Evolutionary conservation across 2,113 vertebrate species (phyloP).

Genomic region (Felis chaus): DNA sequence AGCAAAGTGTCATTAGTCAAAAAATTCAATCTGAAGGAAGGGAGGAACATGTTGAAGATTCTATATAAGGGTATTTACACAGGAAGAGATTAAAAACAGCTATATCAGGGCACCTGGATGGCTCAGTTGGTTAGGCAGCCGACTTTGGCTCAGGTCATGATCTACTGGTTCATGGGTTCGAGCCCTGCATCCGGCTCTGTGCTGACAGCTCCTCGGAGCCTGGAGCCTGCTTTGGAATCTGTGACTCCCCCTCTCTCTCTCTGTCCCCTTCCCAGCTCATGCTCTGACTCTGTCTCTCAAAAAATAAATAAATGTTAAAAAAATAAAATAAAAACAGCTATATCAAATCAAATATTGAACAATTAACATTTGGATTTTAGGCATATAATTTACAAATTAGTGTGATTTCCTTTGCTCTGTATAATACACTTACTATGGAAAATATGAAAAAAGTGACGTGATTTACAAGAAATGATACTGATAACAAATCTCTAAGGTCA

Average conservation of each 20-base stretch:
- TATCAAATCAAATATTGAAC: neutral
- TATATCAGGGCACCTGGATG: neutral
- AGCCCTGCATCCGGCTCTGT: too few species aligned
- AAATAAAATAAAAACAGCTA: neutral
- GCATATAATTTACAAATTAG: neutral
- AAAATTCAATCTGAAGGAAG: neutral
- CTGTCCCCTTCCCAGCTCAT: too few species aligned
- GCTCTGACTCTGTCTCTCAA: too few species aligned
- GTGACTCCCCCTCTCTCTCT: too few species aligned
- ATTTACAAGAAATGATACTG: neutral
- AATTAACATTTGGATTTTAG: neutral
- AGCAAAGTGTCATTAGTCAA: neutral
- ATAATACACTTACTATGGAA: neutral
- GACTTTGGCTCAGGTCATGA: too few species aligned
- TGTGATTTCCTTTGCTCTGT: neutral
- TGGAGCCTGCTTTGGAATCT: too few species aligned
- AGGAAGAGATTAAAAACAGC: neutral
- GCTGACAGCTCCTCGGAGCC: too few species aligned
- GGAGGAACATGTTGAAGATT: neutral
- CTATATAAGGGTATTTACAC: neutral
- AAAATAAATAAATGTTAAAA: too few species aligned
- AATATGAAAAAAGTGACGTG: neutral
- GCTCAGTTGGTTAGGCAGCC: too few species aligned
- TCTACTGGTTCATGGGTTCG: too few species aligned
- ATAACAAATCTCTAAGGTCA: neutral